Evolutionary conservation across 1,140 invertebrate genomes (phyloP).

Genomic region (Procambarus clarkii): DNA sequence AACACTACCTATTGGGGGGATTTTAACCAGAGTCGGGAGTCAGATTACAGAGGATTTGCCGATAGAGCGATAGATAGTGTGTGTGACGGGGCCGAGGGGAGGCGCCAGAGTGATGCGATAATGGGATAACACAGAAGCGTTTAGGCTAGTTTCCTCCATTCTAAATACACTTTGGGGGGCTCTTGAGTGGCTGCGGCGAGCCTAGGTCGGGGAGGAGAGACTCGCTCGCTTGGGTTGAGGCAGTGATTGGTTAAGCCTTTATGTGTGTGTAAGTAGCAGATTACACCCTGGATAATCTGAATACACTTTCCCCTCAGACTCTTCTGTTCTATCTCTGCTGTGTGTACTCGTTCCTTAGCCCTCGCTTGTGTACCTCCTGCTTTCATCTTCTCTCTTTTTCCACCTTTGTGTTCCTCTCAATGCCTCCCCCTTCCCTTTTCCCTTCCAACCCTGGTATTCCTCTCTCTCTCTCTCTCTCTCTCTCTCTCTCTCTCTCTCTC

Average conservation of each 20-base stretch:
- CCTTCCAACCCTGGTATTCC: background rate
- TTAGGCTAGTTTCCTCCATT: too few species aligned
- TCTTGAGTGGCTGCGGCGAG: too few species aligned
- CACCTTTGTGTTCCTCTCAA: too few species aligned
- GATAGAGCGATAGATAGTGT: background rate
- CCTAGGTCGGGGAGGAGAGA: background rate
- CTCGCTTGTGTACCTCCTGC: too few species aligned
- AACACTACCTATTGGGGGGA: background rate
- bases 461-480: background rate
- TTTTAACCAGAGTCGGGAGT: background rate
- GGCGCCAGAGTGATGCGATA: background rate
- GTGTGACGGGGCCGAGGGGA: background rate
- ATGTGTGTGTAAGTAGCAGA: too few species aligned
- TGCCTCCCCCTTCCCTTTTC: background rate
- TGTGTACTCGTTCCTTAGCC: too few species aligned
- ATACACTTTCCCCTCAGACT: too few species aligned
- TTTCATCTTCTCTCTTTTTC: too few species aligned
- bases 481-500: background rate
- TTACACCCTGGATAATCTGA: too few species aligned
- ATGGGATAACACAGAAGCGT: background rate
- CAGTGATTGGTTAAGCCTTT: background rate
- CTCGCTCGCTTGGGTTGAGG: background rate
- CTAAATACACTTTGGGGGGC: too few species aligned
- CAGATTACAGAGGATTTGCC: background rate
- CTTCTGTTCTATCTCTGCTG: too few species aligned